Base-by-base conservation (phyloP, 2,888 invertebrate species). In the Tortrix viridana region DNA sequence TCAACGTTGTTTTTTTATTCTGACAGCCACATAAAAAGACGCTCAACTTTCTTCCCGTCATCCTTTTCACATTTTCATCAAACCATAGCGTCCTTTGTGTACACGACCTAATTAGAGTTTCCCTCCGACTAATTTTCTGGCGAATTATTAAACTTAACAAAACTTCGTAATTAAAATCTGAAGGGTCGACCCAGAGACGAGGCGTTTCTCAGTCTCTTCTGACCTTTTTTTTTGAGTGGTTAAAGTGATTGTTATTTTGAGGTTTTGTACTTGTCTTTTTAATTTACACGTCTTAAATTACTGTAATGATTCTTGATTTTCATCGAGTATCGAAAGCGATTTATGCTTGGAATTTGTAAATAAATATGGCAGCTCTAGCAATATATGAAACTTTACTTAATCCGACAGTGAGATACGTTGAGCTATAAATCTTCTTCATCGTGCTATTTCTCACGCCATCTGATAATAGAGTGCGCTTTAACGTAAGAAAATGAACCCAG, bases 91-190 rank as follows among this genome's bases (percentile, higher is more conserved):
- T 67, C 72, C 77, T 79, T 81, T 83, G 80, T 86, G 74, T 81
- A 80, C 80, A 74, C 75, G 67, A 75, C 77, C 80, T 85, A 82
- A 88, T 88, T 87, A 81, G 84, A 84, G 77, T 84, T 82, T 77
- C 72, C 79, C 71, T 74, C 73, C 66, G 71, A 77, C 80, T 75
- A 83, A 87, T 86, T 87, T 82, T 77, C 77, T 69, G 73, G 69
- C 69, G 80, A 87, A 85, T 86, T 85, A 84, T 85, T 77, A 81
- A 84, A 83, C 73, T 80, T 79, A 70, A 75, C 69, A 71, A 74
- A 81, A 84, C 74, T 81, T 85, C 74, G 70, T 78, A 82, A 84
- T 83, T 83, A 81, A 83, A 86, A 80, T 77, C 70, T 75, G 67
- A 61, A 65, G 70, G 71, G 75, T 73, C 70, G 69, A 66, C 71